These are phyloP conservation scores for Hydrophis major DNA, from an alignment of 2,797 vertebrate species.

Conservation along the genomic window DNA sequence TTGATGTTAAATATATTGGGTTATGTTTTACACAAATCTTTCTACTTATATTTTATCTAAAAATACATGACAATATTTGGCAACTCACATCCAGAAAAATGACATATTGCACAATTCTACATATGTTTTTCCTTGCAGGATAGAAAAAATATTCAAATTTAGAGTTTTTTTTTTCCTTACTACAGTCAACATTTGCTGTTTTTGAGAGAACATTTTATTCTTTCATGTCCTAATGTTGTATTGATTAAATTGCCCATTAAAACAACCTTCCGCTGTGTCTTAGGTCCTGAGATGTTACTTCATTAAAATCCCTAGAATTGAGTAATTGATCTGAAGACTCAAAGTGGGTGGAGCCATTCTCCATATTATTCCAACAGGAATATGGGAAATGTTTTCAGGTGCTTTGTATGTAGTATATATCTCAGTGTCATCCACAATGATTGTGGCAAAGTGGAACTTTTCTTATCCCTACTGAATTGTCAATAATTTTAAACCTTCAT, in stretches of 20 bases:
- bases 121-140: not conserved
- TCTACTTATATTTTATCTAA: slow-evolving; percentile 20
- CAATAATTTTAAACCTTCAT: not conserved
- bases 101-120: not conserved
- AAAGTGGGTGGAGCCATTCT: not conserved
- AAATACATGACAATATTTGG: slow-evolving; percentile 30
- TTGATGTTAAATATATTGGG: slow-evolving; percentile 16
- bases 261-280: not conserved
- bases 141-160: not conserved
- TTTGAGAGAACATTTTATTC: not conserved
- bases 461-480: not conserved
- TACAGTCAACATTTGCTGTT: not conserved
- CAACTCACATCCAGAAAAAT: slow-evolving; percentile 21
- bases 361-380: not conserved
- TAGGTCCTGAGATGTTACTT: not conserved
- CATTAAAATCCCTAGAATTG: not conserved
- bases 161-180: not conserved
- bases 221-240: not conserved
- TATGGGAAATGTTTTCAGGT: not conserved
- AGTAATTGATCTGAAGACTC: not conserved
- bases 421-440: not conserved
- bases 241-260: not conserved
- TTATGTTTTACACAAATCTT: slow-evolving; percentile 21
- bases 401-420: not conserved
- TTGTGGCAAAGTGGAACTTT: not conserved